Evolutionary conservation across 35 echinoderm and acorn worm genomes (phyloP).

Genomic region (Strongylocentrotus purpuratus): DNA sequence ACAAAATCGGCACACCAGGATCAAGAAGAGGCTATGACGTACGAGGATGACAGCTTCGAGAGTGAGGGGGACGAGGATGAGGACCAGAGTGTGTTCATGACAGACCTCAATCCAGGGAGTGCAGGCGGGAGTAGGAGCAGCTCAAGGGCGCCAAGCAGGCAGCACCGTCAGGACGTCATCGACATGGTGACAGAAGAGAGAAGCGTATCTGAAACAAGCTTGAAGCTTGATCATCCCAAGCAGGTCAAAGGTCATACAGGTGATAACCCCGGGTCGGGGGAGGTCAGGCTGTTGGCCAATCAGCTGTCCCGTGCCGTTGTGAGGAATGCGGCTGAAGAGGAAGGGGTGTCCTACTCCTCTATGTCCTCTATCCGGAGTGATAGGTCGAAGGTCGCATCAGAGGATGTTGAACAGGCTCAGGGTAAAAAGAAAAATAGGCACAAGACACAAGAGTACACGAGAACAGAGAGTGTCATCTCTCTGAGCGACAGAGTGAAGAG

Average conservation of each 20-base stretch:
- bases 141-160: background rate
- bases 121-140: background rate
- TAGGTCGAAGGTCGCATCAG: background rate
- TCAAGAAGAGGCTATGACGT: background rate
- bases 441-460: conserved; percentile 8
- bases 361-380: background rate
- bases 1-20: background rate
- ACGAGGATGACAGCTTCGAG: conserved; percentile 36
- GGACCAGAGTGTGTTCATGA: conserved; percentile 3
- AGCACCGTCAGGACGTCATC: background rate
- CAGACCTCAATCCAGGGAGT: background rate
- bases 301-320: conserved; percentile 2
- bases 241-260: background rate
- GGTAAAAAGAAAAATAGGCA: background rate
- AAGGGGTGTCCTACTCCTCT: background rate
- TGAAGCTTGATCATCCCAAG: background rate
- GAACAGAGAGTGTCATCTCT: conserved; percentile 33
- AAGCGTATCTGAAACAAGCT: background rate
- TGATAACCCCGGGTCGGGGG: background rate
- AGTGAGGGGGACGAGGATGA: background rate
- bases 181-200: background rate
- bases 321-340: background rate
- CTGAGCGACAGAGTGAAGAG: conserved; percentile 35
- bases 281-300: background rate
- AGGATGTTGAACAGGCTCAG: background rate